Conservation (phyloP, 2,113 vertebrate species). For the Lophotis ruficrista region DNA sequence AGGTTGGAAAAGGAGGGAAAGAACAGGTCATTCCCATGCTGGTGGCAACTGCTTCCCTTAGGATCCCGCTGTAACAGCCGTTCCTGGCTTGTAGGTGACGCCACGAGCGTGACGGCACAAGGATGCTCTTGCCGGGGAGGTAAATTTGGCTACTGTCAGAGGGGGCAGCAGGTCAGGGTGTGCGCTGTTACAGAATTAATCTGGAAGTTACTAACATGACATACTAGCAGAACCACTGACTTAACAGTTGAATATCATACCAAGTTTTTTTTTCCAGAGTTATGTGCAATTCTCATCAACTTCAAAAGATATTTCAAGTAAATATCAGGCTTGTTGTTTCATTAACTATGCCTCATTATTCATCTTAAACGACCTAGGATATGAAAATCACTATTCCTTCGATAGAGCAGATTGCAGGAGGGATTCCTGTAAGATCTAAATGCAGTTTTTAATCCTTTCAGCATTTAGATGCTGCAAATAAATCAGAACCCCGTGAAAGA, state of each 20-base stretch:
- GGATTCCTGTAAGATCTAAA: neutral
- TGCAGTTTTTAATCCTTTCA: neutral
- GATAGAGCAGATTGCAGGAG: neutral
- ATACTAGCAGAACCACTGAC: no score
- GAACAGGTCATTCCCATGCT: neutral
- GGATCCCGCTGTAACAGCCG: neutral
- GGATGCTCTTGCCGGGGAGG: neutral
- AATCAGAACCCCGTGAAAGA: neutral
- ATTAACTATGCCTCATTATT: neutral
- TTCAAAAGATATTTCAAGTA: neutral
- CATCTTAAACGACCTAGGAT: neutral
- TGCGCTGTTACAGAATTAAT: neutral
- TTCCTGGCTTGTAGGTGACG: no score
- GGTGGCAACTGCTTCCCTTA: neutral
- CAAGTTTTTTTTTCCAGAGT: neutral
- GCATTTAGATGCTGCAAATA: neutral
- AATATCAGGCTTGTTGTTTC: neutral
- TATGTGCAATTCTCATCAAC: neutral
- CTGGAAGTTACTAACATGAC: neutral
- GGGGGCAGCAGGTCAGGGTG: neutral
- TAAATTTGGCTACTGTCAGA: neutral
- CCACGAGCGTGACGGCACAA: fast-evolving
- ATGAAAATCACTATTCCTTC: neutral
- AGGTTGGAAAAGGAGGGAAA: neutral
- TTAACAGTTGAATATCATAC: neutral